Conservation (phyloP, 2,113 vertebrate genomes). For the Fregetta grallaria region DNA sequence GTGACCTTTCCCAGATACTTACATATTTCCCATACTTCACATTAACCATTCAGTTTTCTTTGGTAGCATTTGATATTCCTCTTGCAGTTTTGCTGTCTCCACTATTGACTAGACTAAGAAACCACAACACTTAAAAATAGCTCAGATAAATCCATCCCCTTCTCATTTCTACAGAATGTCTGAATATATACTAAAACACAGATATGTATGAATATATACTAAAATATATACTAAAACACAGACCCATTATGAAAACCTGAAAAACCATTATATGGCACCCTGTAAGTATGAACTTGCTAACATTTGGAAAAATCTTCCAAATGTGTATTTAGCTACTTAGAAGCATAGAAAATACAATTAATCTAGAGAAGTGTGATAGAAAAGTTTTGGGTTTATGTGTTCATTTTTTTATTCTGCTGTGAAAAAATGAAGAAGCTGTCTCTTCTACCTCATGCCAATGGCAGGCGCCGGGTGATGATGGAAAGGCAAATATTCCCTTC, state of each 20-base stretch:
- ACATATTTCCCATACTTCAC: background rate
- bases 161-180: background rate
- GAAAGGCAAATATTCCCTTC: background rate
- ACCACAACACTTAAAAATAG: background rate
- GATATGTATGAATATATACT: background rate
- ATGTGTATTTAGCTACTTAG: background rate
- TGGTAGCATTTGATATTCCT: background rate
- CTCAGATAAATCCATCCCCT: background rate
- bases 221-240: background rate
- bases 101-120: background rate
- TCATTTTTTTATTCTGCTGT: background rate
- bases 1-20: constrained; percentile 10
- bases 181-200: background rate
- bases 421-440: background rate
- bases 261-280: background rate
- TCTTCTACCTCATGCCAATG: background rate
- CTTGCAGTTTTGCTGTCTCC: background rate
- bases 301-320: background rate
- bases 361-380: background rate
- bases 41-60: background rate
- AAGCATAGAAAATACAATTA: background rate
- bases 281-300: background rate
- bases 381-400: background rate
- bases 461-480: background rate
- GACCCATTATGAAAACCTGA: background rate